Conservation (phyloP, 2,888 invertebrate species). For the Allygus modestus region DNA sequence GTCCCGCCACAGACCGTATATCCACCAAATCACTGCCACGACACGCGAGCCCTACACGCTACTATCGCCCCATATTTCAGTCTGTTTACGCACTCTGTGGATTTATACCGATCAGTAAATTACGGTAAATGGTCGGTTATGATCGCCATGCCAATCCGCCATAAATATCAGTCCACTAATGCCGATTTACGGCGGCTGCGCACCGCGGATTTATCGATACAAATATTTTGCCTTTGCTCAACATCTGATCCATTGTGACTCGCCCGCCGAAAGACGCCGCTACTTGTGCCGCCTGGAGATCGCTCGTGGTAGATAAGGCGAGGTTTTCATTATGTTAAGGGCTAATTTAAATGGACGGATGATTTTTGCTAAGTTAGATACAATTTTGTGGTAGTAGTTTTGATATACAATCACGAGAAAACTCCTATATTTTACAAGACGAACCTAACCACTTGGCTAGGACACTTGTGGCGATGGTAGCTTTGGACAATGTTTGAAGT, state of each 20-base stretch:
- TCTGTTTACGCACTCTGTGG: slow-evolving; percentile 51
- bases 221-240: slow-evolving; percentile 1
- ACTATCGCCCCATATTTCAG: slow-evolving; percentile 49
- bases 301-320: background rate
- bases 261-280: background rate
- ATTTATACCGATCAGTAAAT: slow-evolving; percentile 55
- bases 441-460: too few species aligned
- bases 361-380: too few species aligned
- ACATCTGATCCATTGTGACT: background rate
- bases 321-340: too few species aligned
- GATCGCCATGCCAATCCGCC: slow-evolving; percentile 49
- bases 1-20: background rate
- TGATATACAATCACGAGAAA: too few species aligned
- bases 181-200: slow-evolving; percentile 38
- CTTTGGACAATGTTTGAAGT: too few species aligned
- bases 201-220: slow-evolving; percentile 26
- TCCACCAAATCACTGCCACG: background rate
- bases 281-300: too few species aligned
- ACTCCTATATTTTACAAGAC: too few species aligned
- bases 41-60: slow-evolving; percentile 26
- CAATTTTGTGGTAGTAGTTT: too few species aligned
- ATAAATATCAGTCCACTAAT: slow-evolving; percentile 53
- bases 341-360: too few species aligned
- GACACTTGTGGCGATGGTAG: too few species aligned
- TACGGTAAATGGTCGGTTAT: slow-evolving; percentile 47